These are phyloP conservation scores for Rhabdomys dilectus DNA, from an alignment of 2,113 vertebrate genomes.

Conservation along the genomic window DNA sequence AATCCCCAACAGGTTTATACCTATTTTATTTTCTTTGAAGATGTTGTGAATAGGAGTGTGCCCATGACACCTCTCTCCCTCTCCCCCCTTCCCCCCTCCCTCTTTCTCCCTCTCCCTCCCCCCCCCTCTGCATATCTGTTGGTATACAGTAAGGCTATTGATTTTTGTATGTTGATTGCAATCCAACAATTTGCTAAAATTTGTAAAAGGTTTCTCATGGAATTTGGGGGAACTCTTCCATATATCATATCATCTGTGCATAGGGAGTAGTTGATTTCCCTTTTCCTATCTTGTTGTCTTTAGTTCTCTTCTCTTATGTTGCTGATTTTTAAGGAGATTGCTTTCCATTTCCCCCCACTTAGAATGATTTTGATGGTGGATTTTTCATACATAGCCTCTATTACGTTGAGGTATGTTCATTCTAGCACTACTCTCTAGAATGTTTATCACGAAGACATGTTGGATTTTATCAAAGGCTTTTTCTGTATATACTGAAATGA, in stretches of 20 bases:
- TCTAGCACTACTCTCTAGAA: not conserved
- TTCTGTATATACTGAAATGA: not conserved
- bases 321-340: not conserved
- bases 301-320: not conserved
- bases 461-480: not conserved
- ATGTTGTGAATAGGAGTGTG: not conserved
- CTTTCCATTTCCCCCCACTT: not conserved
- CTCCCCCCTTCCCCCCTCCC: too few relatives aligned
- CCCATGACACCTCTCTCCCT: not conserved
- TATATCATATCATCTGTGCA: not conserved
- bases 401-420: not conserved
- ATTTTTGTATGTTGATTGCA: not conserved
- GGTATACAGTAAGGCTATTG: not conserved
- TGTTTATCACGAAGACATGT: not conserved
- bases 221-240: not conserved
- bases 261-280: not conserved
- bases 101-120: too few relatives aligned
- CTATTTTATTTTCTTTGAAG: not conserved
- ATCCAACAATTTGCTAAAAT: not conserved
- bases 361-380: not conserved
- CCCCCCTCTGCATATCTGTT: not conserved
- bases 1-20: not conserved
- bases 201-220: not conserved
- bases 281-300: not conserved
- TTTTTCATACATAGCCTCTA: not conserved